These are phyloP conservation scores for Brenthis daphne DNA, from an alignment of 2,888 invertebrate genomes.

Conservation along the genomic window DNA sequence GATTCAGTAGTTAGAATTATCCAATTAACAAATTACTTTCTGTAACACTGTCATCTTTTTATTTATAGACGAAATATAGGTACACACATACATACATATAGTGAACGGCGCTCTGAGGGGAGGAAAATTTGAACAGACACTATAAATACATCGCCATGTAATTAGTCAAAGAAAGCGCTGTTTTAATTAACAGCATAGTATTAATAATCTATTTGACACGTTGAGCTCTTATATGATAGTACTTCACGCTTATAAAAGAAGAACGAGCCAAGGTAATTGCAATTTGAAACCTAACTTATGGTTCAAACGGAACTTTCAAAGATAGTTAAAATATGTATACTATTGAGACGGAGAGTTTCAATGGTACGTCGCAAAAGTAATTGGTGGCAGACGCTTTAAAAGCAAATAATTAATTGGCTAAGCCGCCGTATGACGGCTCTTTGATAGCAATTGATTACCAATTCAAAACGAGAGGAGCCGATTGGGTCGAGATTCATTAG, in stretches of 20 bases:
- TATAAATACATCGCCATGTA: not conserved
- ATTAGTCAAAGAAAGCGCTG: constrained; percentile 8
- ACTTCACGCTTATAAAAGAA: constrained; percentile 26
- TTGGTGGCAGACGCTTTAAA: constrained; percentile 55
- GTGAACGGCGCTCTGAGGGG: too few species aligned
- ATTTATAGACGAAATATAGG: not conserved
- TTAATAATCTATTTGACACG: constrained; percentile 29
- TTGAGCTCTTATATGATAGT: constrained; percentile 32
- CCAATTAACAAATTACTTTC: too few species aligned
- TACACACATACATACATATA: not conserved
- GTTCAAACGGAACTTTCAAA: constrained; percentile 38
- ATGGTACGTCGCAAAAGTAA: constrained; percentile 53
- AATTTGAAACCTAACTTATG: constrained; percentile 23
- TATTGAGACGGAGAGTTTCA: constrained; percentile 46
- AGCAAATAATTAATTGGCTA: constrained; percentile 55
- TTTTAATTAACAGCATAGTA: constrained; percentile 14
- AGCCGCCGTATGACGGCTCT: constrained; percentile 60
- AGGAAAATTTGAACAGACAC: not conserved
- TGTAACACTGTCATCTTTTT: not conserved
- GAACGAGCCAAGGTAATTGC: constrained; percentile 23
- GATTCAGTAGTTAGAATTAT: too few species aligned
- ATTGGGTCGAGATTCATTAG: constrained; percentile 69
- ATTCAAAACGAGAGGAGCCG: constrained; percentile 68
- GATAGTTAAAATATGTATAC: constrained; percentile 48
- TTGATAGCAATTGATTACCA: constrained; percentile 76